Conservation (phyloP, 2,113 vertebrate genomes). For the Ginglymostoma cirratum region DNA sequence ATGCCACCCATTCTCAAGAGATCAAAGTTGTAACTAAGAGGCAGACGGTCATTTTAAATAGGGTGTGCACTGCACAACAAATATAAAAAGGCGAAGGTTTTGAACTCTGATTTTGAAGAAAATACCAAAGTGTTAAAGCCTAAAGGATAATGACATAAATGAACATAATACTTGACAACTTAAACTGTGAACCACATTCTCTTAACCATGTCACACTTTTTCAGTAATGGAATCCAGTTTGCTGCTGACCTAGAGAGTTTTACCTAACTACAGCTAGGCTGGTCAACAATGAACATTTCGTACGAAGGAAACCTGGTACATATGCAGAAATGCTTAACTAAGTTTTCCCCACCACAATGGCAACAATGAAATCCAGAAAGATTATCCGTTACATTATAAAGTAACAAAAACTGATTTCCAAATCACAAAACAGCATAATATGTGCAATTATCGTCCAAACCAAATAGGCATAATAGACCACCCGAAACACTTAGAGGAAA, state of each 20-base stretch:
- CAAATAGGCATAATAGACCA: background rate
- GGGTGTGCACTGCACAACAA: background rate
- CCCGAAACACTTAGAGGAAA: background rate
- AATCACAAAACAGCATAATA: background rate
- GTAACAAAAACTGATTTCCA: background rate
- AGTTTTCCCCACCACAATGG: too few relatives aligned
- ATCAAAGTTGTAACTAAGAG: background rate
- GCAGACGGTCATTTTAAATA: background rate
- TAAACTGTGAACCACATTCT: background rate
- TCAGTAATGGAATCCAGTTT: background rate
- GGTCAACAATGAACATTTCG: background rate
- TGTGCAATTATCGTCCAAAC: background rate
- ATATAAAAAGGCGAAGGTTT: background rate
- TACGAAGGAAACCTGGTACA: background rate
- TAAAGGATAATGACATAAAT: background rate
- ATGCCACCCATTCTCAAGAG: background rate
- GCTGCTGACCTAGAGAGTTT: background rate
- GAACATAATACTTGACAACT: background rate
- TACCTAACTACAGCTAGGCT: background rate
- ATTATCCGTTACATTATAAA: background rate
- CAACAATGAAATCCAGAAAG: background rate
- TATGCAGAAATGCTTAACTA: background rate
- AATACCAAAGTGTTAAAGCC: background rate
- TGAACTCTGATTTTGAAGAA: too few relatives aligned
- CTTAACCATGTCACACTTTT: background rate